phyloP scores from a whole-genome alignment of 2,797 vertebrate species.

The Perodicticus potto region DNA sequence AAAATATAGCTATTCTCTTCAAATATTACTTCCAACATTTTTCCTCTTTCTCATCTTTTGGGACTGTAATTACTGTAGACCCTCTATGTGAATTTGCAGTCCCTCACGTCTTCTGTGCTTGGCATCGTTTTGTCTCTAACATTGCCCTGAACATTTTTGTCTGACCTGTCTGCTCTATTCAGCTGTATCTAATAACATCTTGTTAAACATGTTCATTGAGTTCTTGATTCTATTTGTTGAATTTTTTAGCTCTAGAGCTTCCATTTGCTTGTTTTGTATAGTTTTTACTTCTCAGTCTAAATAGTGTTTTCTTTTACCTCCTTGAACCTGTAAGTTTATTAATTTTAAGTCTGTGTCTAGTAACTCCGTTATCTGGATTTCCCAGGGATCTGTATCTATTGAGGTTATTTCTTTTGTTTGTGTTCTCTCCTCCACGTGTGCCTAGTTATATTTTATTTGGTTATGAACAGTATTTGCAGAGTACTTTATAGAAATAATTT shows the following conservation, averaged over 20 bases:
- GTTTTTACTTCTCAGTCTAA: conserved; percentile 10
- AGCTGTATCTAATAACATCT: background rate
- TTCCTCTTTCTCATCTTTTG: background rate
- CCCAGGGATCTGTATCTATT: background rate
- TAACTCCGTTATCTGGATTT: background rate
- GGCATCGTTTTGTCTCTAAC: background rate
- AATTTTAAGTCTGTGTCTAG: background rate
- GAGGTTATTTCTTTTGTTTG: background rate
- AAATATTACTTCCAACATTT: background rate
- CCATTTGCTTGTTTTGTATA: background rate
- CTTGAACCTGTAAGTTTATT: background rate
- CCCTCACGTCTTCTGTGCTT: background rate
- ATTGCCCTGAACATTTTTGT: background rate
- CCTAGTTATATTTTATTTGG: background rate
- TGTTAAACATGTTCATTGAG: background rate
- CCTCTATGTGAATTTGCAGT: background rate
- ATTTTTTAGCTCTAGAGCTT: background rate
- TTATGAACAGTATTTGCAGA: background rate
- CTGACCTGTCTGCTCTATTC: background rate
- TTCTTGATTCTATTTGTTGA: background rate
- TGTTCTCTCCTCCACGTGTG: background rate
- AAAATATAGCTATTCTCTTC: background rate
- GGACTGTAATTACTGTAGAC: background rate
- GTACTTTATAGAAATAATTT: conserved; percentile 20
- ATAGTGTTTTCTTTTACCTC: background rate